phyloP scores from a whole-genome alignment of 2,113 vertebrate species.

The Pyxicephalus adspersus region DNA sequence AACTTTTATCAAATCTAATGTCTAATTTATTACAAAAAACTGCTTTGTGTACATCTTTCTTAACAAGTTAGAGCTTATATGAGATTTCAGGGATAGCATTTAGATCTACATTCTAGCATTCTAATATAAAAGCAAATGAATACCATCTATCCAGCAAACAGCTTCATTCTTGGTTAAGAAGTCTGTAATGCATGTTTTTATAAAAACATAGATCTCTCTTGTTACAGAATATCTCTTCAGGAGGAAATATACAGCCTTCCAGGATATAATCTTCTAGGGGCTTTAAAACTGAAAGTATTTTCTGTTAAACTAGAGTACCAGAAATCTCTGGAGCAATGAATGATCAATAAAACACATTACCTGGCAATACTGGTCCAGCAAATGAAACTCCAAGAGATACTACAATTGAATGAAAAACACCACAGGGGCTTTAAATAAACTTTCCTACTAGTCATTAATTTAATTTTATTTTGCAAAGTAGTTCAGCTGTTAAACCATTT shows the following conservation, averaged over 20 bases:
- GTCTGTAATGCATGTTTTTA: neutral
- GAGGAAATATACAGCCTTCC: neutral
- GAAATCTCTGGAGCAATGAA: slow-evolving; percentile 34
- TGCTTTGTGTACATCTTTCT: no score
- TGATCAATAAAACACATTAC: slow-evolving; percentile 46
- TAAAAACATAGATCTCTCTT: neutral
- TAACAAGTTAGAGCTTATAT: no score
- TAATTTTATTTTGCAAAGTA: slow-evolving; percentile 24
- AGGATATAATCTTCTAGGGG: slow-evolving; percentile 10
- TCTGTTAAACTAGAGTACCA: slow-evolving; percentile 30
- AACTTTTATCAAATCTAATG: no score
- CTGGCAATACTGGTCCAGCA: slow-evolving; percentile 19
- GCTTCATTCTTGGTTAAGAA: neutral
- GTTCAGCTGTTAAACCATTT: slow-evolving; percentile 22
- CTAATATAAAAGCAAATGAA: no score
- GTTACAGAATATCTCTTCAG: neutral
- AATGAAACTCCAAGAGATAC: slow-evolving; percentile 22
- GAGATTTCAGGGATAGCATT: no score
- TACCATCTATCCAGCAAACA: neutral
- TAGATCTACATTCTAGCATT: no score
- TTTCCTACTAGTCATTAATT: slow-evolving; percentile 21
- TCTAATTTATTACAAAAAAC: no score
- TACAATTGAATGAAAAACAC: slow-evolving; percentile 25
- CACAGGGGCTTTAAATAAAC: slow-evolving; percentile 33
- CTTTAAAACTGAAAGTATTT: slow-evolving; percentile 19